Evolutionary conservation across 2,797 vertebrate genomes (phyloP), one percentile per base, ranked within the genome.

Genomic region (Macrochelys suwanniensis): DNA sequence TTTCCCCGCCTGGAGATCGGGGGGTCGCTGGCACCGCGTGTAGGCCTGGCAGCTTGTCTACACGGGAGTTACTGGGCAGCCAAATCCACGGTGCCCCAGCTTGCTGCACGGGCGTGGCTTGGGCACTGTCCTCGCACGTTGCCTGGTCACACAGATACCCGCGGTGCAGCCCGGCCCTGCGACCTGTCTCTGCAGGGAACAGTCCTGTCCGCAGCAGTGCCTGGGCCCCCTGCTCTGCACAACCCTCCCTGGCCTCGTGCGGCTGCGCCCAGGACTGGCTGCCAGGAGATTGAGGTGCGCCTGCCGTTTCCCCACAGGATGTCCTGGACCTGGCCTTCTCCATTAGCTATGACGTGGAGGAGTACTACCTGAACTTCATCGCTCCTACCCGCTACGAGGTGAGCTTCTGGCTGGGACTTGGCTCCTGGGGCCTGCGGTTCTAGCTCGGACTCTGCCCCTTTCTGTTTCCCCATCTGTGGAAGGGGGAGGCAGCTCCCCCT

Each of bases 281-380:
- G 65, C 71, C 50, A 4, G 7, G 49, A 37, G 50, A 28, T 28
- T 42, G 50, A 21, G 37, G 3, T 19, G 26, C 12, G 11, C 6
- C 26, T 77, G 42, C 54, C 26, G 50, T 74, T 51, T 37, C n/a
- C 85, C 87, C 56, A 5, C 85, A 99, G 99, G 99, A 99, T 33
- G 98, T 99, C 89, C 97, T 98, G 96, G 99, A 99, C 82, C 97
- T 99, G 96, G 99, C 99, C 5, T 99, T 99, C 96, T 99, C 99
- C 91, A 98, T 99, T 80, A 98, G 98, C 26, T 99, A 99, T 0
- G 99, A 99, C 1, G 97, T 98, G 0, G 99, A 99, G 85, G 99
- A 99, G 89, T 99, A 99, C 78, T 99, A 97, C 96, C 98, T 99
- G 94, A 99, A 99, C 97, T 99, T 99, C 78, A 96, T 99, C n/a